A percentile compares a stretch with the other conserved stretches of the same genome.
Evolutionary conservation across 2,888 invertebrate species (phyloP).

Genomic region (Palloptera scutellata): DNA sequence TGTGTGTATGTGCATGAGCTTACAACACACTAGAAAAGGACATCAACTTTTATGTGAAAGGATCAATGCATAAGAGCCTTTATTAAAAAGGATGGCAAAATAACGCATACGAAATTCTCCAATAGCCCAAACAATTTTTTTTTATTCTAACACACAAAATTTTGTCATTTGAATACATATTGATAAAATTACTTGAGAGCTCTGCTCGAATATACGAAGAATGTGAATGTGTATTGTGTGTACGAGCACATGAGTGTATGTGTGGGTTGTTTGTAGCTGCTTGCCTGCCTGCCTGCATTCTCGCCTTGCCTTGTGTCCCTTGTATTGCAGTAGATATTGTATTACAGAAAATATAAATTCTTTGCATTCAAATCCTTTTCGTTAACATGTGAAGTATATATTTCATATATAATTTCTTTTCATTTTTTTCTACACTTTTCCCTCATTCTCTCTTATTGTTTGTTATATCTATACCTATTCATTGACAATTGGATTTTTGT

Average conservation of each 20-base stretch:
- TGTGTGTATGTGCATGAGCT: background rate
- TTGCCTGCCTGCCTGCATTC: background rate
- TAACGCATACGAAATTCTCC: background rate
- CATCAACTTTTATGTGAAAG: slow-evolving; percentile 33
- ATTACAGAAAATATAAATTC: slow-evolving; percentile 22
- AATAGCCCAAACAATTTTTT: slow-evolving; percentile 2
- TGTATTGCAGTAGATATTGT: background rate
- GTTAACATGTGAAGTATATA: slow-evolving; percentile 17
- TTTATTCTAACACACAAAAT: no score
- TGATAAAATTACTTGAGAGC: slow-evolving; percentile 18
- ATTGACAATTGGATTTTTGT: slow-evolving; percentile 22
- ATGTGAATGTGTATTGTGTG: background rate
- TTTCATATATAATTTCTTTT: background rate
- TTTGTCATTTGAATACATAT: slow-evolving; percentile 31
- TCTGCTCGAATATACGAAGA: background rate
- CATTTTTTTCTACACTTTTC: background rate
- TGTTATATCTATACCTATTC: background rate
- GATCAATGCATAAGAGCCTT: slow-evolving; percentile 28
- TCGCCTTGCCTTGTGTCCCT: background rate
- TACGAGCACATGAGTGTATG: background rate
- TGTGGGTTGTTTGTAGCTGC: background rate
- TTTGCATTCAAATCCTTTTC: slow-evolving; percentile 23
- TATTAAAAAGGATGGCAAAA: slow-evolving; percentile 29
- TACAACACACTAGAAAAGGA: slow-evolving; percentile 17
- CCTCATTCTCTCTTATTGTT: background rate